phyloP scores from a whole-genome alignment of 2,888 invertebrate species.

The Rhogogaster chlorosoma region DNA sequence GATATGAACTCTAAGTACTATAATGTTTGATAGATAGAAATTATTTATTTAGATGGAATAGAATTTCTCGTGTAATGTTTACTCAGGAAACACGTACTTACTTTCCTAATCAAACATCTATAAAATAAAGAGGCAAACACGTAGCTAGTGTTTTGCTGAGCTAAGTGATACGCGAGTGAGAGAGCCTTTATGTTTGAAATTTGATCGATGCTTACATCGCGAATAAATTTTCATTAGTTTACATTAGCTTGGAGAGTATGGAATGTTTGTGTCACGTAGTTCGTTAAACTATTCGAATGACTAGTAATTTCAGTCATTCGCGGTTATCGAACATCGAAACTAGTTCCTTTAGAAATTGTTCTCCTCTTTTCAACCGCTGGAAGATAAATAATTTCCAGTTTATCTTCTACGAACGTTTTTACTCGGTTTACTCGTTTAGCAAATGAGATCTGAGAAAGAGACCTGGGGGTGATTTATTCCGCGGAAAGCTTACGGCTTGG shows the following conservation, averaged over 20 bases:
- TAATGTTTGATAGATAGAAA: neutral
- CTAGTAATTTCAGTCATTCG: neutral
- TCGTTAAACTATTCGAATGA: neutral
- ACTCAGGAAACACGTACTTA: constrained; percentile 37
- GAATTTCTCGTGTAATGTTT: constrained; percentile 16
- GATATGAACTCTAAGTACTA: neutral
- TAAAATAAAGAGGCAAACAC: neutral
- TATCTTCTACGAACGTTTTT: neutral
- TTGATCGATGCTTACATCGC: constrained; percentile 27
- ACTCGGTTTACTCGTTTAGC: neutral
- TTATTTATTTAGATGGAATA: constrained; percentile 12
- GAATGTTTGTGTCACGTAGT: neutral
- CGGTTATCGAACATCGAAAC: neutral
- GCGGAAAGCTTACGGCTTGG: neutral
- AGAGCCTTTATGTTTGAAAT: constrained; percentile 16
- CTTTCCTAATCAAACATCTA: neutral
- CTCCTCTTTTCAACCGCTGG: neutral
- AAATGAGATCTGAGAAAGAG: neutral
- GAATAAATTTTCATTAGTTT: neutral
- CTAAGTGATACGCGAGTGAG: neutral
- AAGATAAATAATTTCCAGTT: neutral
- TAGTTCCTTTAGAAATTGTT: neutral
- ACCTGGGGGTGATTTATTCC: neutral
- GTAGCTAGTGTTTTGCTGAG: constrained; percentile 14
- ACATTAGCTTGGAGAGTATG: neutral